A percentile compares a stretch with the other conserved stretches of the same genome.
These are phyloP conservation scores for Cosmia trapezina DNA, from an alignment of 2,888 invertebrate species.

Conservation along the genomic window DNA sequence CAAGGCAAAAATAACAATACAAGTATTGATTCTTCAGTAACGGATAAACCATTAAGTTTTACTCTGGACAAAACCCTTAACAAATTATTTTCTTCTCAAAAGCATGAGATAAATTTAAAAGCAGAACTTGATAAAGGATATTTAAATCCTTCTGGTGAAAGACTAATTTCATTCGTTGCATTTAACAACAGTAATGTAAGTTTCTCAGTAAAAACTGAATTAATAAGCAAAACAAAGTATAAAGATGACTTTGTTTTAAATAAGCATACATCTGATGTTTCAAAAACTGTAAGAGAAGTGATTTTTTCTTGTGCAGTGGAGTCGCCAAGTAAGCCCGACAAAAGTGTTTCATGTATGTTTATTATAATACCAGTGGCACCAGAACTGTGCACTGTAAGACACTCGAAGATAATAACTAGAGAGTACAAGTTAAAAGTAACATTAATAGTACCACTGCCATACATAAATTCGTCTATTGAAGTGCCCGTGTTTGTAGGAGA, in stretches of 20 bases:
- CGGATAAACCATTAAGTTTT: slow-evolving; percentile 26
- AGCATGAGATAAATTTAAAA: slow-evolving; percentile 32
- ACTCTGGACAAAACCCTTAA: slow-evolving; percentile 31
- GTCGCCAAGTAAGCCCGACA: neutral
- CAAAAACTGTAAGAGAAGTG: slow-evolving; percentile 37
- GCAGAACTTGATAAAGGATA: slow-evolving; percentile 46
- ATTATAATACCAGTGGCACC: slow-evolving; percentile 24
- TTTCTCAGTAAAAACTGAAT: slow-evolving; percentile 39
- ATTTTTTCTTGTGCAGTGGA: slow-evolving; percentile 11
- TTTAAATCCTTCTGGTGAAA: slow-evolving; percentile 21
- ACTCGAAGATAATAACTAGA: slow-evolving; percentile 47
- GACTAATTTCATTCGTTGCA: slow-evolving; percentile 12
- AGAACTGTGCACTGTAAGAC: slow-evolving; percentile 44
- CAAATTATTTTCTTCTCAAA: slow-evolving; percentile 30
- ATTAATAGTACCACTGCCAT: slow-evolving; percentile 42
- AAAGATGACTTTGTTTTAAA: slow-evolving; percentile 28
- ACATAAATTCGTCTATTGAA: slow-evolving; percentile 43
- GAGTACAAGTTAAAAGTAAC: slow-evolving; percentile 52
- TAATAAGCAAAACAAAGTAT: slow-evolving; percentile 44
- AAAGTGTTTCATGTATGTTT: slow-evolving; percentile 15
- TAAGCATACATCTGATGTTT: slow-evolving; percentile 1
- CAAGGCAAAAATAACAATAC: slow-evolving; percentile 22
- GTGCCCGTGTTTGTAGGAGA: slow-evolving; percentile 54
- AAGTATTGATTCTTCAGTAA: slow-evolving; percentile 21
- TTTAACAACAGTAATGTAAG: slow-evolving; percentile 38